These are phyloP conservation scores for Gymnoscopelus microlampas DNA, from an alignment of 2,797 vertebrate genomes.

Conservation along the genomic window DNA sequence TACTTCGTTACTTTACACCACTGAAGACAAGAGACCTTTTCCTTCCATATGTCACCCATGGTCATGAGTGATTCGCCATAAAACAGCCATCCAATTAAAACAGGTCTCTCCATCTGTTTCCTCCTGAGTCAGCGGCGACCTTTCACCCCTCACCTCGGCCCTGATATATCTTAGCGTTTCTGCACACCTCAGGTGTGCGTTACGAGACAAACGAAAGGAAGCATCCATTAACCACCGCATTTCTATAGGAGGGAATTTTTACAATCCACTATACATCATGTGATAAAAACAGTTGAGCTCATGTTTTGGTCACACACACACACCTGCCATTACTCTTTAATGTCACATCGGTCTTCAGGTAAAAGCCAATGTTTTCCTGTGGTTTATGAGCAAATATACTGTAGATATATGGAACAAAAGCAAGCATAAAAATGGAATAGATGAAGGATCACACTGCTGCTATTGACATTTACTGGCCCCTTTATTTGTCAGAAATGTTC, in stretches of 20 bases:
- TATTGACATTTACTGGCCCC: no score
- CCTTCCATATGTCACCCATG: slow-evolving; percentile 48
- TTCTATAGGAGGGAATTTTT: background rate
- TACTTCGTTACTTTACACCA: background rate
- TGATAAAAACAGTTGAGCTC: background rate
- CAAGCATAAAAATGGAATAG: slow-evolving; percentile 18
- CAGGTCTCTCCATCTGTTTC: slow-evolving; percentile 50
- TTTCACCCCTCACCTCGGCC: slow-evolving; percentile 42
- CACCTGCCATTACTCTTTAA: slow-evolving; percentile 2
- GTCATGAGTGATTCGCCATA: slow-evolving; percentile 53
- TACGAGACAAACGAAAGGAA: slow-evolving; percentile 31
- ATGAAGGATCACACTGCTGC: background rate
- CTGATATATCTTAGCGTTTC: slow-evolving; percentile 28
- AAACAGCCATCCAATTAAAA: slow-evolving; percentile 68
- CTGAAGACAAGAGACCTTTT: slow-evolving; percentile 8
- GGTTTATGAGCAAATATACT: slow-evolving; percentile 17
- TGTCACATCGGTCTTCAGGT: slow-evolving; percentile 2
- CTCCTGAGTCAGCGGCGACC: slow-evolving; percentile 63
- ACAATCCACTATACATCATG: background rate
- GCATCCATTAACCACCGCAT: slow-evolving; percentile 25
- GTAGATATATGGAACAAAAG: background rate
- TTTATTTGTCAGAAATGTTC: no score
- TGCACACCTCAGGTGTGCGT: slow-evolving; percentile 35
- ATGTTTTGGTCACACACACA: background rate
- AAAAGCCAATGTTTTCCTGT: background rate